Conservation (phyloP, 2,113 vertebrate genomes). For the Heterochromis multidens region DNA sequence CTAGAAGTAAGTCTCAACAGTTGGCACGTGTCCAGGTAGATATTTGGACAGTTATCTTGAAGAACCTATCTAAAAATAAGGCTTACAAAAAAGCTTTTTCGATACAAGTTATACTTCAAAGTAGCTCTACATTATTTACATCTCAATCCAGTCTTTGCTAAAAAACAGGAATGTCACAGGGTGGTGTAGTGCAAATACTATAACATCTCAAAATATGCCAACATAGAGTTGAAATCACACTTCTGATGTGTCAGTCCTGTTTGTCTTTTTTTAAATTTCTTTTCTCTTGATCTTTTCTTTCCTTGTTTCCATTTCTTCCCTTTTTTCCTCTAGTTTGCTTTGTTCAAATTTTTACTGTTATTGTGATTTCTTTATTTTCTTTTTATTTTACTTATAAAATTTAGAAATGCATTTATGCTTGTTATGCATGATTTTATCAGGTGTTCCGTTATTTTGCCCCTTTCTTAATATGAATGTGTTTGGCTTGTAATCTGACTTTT, state of each 20-base stretch:
- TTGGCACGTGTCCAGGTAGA: neutral
- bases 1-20: neutral
- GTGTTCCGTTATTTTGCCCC: neutral
- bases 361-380: neutral
- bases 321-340: neutral
- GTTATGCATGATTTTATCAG: neutral
- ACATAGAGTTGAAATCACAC: no score
- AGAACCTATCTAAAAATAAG: neutral
- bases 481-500: constrained; percentile 3
- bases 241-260: no score
- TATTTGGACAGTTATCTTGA: neutral
- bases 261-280: no score
- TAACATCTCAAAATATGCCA: no score
- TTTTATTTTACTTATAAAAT: neutral
- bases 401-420: neutral
- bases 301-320: no score
- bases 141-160: neutral
- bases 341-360: neutral
- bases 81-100: neutral
- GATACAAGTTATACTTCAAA: no score
- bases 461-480: neutral
- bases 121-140: neutral
- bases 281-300: no score
- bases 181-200: no score
- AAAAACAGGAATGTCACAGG: no score